phyloP scores from a whole-genome alignment of 2,797 vertebrate genomes.

The Sparidentex hasta region DNA sequence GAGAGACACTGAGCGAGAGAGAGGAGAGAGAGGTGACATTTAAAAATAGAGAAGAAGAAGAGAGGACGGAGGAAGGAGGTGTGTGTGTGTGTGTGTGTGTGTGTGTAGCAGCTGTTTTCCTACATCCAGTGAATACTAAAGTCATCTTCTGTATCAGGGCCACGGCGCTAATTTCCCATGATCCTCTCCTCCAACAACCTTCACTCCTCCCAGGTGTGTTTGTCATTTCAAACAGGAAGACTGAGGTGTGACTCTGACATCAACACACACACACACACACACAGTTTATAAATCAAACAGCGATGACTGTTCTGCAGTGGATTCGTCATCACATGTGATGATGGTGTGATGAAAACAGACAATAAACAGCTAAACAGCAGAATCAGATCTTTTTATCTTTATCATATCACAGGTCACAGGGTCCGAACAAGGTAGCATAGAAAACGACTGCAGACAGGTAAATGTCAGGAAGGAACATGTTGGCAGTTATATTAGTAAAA shows the following conservation, averaged over 20 bases:
- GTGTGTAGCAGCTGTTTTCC: constrained; percentile 28
- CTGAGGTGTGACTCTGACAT: background rate
- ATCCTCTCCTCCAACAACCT: constrained; percentile 27
- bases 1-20: constrained; percentile 21
- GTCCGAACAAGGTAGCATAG: no score
- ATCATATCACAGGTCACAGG: no score
- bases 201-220: background rate
- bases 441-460: no score
- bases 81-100: constrained; percentile 5
- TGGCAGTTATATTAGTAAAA: no score
- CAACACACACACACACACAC: no score
- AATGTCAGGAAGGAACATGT: no score
- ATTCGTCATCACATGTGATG: no score
- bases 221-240: constrained; percentile 1
- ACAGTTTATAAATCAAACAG: no score
- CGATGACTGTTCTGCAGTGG: no score
- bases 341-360: no score
- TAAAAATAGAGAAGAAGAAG: constrained; percentile 34
- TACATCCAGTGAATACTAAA: constrained; percentile 18
- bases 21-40: constrained; percentile 39
- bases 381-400: no score
- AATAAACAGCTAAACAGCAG: no score
- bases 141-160: background rate
- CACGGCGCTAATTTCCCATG: constrained; percentile 26
- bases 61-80: background rate